These are phyloP conservation scores for Trichogramma dendrolimi DNA, from an alignment of 2,888 invertebrate species.

Conservation along the genomic window DNA sequence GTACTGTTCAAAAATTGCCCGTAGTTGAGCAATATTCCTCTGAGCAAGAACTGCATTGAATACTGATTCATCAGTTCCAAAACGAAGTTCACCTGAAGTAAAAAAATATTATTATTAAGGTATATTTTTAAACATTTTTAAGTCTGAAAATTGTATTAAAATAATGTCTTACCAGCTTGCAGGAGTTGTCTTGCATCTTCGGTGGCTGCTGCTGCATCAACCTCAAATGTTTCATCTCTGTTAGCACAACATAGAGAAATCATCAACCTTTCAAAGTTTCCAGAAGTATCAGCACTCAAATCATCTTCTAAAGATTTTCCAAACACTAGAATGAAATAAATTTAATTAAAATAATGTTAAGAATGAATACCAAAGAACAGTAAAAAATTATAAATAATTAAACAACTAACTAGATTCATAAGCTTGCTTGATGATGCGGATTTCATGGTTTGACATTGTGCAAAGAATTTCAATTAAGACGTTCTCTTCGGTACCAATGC, in stretches of 20 bases:
- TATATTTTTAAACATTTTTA: neutral
- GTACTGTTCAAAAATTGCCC: conserved; percentile 66
- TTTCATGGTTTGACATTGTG: conserved; percentile 58
- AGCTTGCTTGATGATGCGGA: conserved; percentile 52
- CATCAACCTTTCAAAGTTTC: conserved; percentile 84
- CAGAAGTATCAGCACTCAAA: conserved; percentile 82
- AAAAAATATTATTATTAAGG: conserved; percentile 11
- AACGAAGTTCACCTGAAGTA: conserved; percentile 54
- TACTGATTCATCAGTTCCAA: conserved; percentile 82
- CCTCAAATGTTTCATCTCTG: conserved; percentile 74
- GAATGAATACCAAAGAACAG: conserved; percentile 1
- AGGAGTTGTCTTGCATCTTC: conserved; percentile 78
- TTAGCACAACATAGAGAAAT: conserved; percentile 78
- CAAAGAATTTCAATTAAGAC: conserved; percentile 60
- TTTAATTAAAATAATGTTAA: conserved; percentile 5
- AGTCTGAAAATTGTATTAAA: conserved; percentile 9
- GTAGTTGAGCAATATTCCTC: conserved; percentile 66
- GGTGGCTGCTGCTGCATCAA: conserved; percentile 68
- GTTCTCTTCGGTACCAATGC: conserved; percentile 59
- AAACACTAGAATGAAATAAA: conserved; percentile 63
- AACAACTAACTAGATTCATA: conserved; percentile 52
- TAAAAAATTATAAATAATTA: neutral
- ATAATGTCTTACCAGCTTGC: conserved; percentile 62
- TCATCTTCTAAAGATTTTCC: conserved; percentile 77
- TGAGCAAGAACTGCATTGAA: conserved; percentile 82